Base-by-base conservation (phyloP, 2,888 invertebrate genomes). In the Hofmannophila pseudospretella region DNA sequence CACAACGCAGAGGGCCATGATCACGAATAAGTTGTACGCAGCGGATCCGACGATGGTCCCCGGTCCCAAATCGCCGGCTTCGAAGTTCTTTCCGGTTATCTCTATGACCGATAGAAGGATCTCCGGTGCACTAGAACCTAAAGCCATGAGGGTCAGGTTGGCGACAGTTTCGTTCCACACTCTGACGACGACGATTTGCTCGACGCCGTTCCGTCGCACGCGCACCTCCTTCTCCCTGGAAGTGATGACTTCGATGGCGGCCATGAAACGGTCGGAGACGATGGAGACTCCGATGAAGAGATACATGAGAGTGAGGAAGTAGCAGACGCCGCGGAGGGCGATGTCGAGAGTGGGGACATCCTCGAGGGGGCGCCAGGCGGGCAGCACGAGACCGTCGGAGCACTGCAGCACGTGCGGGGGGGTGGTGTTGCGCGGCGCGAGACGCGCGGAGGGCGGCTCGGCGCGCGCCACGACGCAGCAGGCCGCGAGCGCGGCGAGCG, bases 101-200 rank as follows among this genome's bases (percentile, higher is more conserved):
- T 99, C 99, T 67, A 99, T 99, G 54, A 99, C 95, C 8, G 99
- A 99, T 29, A 99, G 87, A 13, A 99, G 87, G 68, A 99, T 99
- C 84, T 99, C 99, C 0, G 99, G 99, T 1, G 99, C 99, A 57
- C 98, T 98, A 12, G 98, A 98, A 2, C 99, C 99, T 37, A 99
- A 85, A 8, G 99, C 99, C 99, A 99, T 99, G 36, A 99, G 89
- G 3, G 99, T 99, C 53, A 99, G 87, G 82, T 99, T 99, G 47
- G 98, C 98, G 28, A 99, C 99, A 1, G 99, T 99, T 76, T 99
- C 99, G 80, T 99, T 99, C 99, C 99, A 99, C 41, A 99, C 95
- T 41, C 98, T 90, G 9, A 99, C 98, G 34, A 93, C 94, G 28
- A 99, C 89, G 53, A 95, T 94, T 65, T 97, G 95, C 44, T 96